Evolutionary conservation across 1,140 invertebrate species (phyloP).

Genomic region (Scaptomyza pallida): DNA sequence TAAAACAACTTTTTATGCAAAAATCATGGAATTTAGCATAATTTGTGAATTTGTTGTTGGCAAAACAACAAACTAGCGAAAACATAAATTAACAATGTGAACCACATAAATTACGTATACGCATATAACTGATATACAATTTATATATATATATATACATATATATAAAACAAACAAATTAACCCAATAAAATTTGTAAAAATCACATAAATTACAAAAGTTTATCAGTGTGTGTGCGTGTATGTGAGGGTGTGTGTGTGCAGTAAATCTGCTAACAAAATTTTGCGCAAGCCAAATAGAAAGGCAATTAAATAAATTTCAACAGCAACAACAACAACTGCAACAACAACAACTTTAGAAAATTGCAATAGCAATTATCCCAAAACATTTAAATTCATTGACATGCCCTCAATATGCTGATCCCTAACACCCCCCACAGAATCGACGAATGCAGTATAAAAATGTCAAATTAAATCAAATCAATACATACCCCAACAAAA

Average conservation of each 20-base stretch:
- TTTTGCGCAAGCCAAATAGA: conserved; percentile 64
- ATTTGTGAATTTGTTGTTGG: conserved; percentile 22
- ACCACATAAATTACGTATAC: conserved; percentile 62
- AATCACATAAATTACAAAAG: conserved; percentile 58
- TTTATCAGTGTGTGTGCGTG: conserved; percentile 21
- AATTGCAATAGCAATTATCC: conserved; percentile 47
- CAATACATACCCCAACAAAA: conserved; percentile 20
- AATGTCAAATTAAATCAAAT: conserved; percentile 54
- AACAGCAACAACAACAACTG: conserved; percentile 28
- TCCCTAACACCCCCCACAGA: neutral
- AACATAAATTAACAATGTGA: conserved; percentile 64
- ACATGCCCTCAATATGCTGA: conserved; percentile 65
- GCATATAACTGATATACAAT: conserved; percentile 41
- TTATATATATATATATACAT: no score
- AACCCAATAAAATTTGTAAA: conserved; percentile 72
- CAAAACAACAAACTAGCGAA: neutral
- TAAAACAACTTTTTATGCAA: no score
- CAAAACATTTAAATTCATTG: conserved; percentile 55
- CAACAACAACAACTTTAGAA: conserved; percentile 16
- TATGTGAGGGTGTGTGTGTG: conserved; percentile 21
- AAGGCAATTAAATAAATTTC: conserved; percentile 80
- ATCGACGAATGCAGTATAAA: no score
- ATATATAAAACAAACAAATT: conserved; percentile 76
- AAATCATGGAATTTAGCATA: conserved; percentile 25
- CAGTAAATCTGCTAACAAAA: conserved; percentile 65